Evolutionary conservation across 2,888 invertebrate species (phyloP), one percentile per base, ranked within the genome.

Genomic region (Pantelozetes paolii): DNA sequence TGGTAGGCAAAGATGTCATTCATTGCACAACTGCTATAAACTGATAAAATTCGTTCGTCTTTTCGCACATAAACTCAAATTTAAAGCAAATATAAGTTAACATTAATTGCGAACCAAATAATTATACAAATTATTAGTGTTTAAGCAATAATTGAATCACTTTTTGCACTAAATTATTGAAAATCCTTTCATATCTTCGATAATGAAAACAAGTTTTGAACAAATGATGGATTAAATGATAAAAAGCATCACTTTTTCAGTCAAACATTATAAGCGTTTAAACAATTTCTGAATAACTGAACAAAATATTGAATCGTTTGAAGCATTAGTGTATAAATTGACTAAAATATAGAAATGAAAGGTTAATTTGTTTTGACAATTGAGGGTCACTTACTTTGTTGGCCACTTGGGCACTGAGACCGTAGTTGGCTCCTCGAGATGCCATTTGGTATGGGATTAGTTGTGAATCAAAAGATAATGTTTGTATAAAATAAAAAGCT

Each of bases 361-460:
- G 3, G 71, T 20, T 59, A 57, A 70, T 54, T 13, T 71, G 26
- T n/a, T 71, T 57, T 2, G 28, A n/a, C 18, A 18, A 11, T 64
- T 2, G 36, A 30, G 11, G 9, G 45, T n/a, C 48, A 73, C 73
- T 64, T 74, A 79, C 79, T 76, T 79, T 79, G 75, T 77, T 77
- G 36, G 78, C 78, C 54, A 79, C 78, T 74, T 78, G 78, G 36
- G 79, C 79, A 50, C 77, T 77, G 26, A 79, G 76, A 32, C 79
- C 79, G 54, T 78, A 79, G 28, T 76, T 71, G 45, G 77, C 76
- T 72, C 79, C 79, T 48, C 79, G 76, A 71, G 76, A 76, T 70
- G 79, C 77, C 79, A 79, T 79, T 59, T 32, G 32, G 13, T 8
- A 30, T 30, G 32, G n/a, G 30, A 28, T 64, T 32, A 36, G 64